Conservation (phyloP, 2,888 invertebrate species). For the Morpho achilles region DNA sequence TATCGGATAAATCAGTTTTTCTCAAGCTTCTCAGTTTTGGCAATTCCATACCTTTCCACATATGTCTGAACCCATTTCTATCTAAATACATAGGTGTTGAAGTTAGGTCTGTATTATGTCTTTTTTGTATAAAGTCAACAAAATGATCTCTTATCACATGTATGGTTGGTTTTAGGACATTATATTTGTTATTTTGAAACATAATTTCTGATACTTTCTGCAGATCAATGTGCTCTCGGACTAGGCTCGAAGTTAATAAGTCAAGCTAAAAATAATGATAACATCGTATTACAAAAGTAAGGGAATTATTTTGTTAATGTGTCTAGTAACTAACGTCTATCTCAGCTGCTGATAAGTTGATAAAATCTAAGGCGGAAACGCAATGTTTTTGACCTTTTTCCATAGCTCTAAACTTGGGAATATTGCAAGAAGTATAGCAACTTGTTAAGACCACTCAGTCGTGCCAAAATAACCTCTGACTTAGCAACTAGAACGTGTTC, state of each 20-base stretch:
- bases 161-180: constrained; percentile 44
- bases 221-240: constrained; percentile 48
- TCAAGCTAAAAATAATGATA: constrained; percentile 4
- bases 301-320: no score
- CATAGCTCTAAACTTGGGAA: no score
- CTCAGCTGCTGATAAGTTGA: no score
- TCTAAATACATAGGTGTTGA: constrained; percentile 46
- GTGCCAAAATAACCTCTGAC: no score
- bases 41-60: constrained; percentile 45
- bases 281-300: no score
- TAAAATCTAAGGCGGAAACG: no score
- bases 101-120: constrained; percentile 27
- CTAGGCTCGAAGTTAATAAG: constrained; percentile 21
- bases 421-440: no score
- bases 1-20: constrained; percentile 30
- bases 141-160: constrained; percentile 52
- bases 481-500: no score
- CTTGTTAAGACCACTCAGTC: no score
- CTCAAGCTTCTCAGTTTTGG: constrained; percentile 29
- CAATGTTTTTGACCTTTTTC: no score
- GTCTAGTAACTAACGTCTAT: no score
- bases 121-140: constrained; percentile 42
- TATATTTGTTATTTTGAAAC: constrained; percentile 48
- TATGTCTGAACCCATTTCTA: constrained; percentile 53
- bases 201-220: constrained; percentile 47